Evolutionary conservation across 2,888 invertebrate species (phyloP).

Genomic region (Eupithecia exiguata): DNA sequence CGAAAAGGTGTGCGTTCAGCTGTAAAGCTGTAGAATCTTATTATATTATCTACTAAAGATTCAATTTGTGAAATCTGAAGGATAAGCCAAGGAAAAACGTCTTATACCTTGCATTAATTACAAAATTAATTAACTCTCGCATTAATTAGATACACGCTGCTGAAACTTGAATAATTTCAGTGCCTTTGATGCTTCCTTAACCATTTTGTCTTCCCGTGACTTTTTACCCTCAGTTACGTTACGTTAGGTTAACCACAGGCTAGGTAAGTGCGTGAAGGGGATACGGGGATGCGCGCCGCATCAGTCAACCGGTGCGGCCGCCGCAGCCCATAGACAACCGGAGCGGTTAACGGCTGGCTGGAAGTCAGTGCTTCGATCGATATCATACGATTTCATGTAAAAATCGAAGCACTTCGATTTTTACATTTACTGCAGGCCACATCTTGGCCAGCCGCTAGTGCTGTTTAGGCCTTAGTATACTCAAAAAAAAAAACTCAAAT

Average conservation of each 20-base stretch:
- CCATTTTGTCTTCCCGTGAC: background rate
- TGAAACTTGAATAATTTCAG: conserved; percentile 5
- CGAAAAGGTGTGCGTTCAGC: background rate
- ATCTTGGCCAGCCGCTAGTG: too few species aligned
- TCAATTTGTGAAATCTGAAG: background rate
- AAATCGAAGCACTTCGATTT: too few species aligned
- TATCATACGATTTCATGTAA: too few species aligned
- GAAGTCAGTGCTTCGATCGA: too few species aligned
- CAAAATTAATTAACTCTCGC: conserved; percentile 13
- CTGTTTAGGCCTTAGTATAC: too few species aligned
- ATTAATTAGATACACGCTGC: conserved; percentile 6
- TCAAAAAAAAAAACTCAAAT: too few species aligned
- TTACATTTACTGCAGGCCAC: too few species aligned
- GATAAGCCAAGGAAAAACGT: conserved; percentile 7
- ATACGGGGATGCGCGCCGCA: too few species aligned
- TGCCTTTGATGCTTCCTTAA: conserved; percentile 2
- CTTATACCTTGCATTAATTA: conserved; percentile 7
- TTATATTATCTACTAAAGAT: background rate
- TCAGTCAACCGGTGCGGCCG: too few species aligned
- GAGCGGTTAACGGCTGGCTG: too few species aligned
- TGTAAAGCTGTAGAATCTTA: background rate
- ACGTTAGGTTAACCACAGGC: background rate
- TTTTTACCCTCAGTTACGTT: background rate
- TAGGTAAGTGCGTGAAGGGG: background rate
- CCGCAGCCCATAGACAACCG: too few species aligned